Evolutionary conservation across 1,140 invertebrate species (phyloP), one percentile per base, ranked within the genome.

Genomic region (Lordiphosa clarofinis): DNA sequence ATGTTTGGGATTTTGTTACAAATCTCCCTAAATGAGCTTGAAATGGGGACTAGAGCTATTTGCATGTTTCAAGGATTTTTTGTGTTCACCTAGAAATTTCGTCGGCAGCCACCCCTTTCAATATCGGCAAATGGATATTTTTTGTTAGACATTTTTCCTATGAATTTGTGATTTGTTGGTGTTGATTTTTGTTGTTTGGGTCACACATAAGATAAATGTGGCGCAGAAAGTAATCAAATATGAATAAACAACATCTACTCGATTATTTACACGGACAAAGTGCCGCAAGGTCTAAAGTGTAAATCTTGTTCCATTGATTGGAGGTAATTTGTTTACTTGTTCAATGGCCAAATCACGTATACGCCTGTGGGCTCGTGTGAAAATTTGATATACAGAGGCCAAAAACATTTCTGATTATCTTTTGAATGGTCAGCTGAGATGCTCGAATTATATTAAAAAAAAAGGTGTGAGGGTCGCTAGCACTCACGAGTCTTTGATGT

Each of bases 171-270:
- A 33, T 69, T 56, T 60, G 47, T 60, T 54, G 56, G 56, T 31
- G 33, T 33, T 7, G 47, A 38, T 13, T 48, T 43, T 57, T 60
- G 49, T 69, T 68, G 69, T 54, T 53, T 31, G 64, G 64, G 38
- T 38, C 65, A 49, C 37, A 24, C 38, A 48, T 48, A 48, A 68
- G 64, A 68, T 68, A 68, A 68, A 68, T 68, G 63, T 67, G 56
- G 31, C 56, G 63, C 64, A 59, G 48, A 67, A 13, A 15, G 56
- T 33, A 54, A 59, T 59, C 42, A 59, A 59, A 59, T 60, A 42
- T 31, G 28, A 49, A 68, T 68, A 44, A 42, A 59, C 10, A 8
- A 31, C 42, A 24, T 24, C 38, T 44, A 7, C 24, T 36, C 19
- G 35, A 46, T 21, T 21, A 33, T 28, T 10, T 39, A 7, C 54